Conservation (phyloP, 2,888 invertebrate genomes). For the Pammene aurita region DNA sequence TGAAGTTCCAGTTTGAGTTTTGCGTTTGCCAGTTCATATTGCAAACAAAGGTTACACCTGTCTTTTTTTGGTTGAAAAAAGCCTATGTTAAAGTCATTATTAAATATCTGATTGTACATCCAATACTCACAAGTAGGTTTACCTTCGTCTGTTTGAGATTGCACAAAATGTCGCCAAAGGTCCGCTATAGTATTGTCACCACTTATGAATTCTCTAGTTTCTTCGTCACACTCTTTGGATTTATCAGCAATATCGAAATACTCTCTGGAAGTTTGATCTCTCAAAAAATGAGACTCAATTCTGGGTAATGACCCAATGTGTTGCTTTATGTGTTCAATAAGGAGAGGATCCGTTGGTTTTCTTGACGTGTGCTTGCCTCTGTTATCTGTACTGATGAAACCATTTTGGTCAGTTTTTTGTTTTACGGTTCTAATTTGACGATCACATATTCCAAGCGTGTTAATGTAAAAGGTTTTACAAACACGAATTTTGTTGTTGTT, state of each 20-base stretch:
- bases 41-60: conserved; percentile 45
- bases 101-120: conserved; percentile 44
- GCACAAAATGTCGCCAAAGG: conserved; percentile 42
- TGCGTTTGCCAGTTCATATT: conserved; percentile 37
- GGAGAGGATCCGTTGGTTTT: conserved; percentile 29
- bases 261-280: conserved; percentile 29
- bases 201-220: conserved; percentile 43
- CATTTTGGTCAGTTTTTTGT: conserved; percentile 39
- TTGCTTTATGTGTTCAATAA: conserved; percentile 42
- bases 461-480: conserved; percentile 44
- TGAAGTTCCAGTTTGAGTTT: conserved; percentile 41
- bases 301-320: conserved; percentile 42
- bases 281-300: conserved; percentile 43
- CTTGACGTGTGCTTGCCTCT: conserved; percentile 41
- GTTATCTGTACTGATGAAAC: conserved; percentile 35
- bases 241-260: too few relatives aligned
- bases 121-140: conserved; percentile 37
- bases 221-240: too few relatives aligned
- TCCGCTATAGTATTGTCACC: conserved; percentile 42
- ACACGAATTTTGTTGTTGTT: conserved; percentile 38
- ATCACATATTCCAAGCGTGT: conserved; percentile 43
- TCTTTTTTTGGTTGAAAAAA: conserved; percentile 47
- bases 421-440: conserved; percentile 42
- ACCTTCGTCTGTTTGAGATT: conserved; percentile 37
- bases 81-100: conserved; percentile 29